phyloP scores from a whole-genome alignment of 2,113 vertebrate genomes.

The Pterocles orientalis region DNA sequence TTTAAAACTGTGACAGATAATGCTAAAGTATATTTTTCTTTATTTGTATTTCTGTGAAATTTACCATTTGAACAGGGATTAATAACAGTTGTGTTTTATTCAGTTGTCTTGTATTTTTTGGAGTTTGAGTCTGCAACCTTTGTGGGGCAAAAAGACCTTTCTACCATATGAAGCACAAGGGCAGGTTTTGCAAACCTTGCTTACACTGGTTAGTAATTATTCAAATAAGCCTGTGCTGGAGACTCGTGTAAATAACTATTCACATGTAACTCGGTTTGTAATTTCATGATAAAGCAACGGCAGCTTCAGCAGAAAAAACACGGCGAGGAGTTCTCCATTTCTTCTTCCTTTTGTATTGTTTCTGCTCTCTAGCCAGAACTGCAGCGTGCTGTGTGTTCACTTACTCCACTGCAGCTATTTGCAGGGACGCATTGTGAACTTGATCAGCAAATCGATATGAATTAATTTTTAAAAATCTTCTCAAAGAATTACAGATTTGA shows the following conservation, averaged over 20 bases:
- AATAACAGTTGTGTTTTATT: background rate
- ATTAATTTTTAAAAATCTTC: background rate
- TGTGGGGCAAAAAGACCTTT: background rate
- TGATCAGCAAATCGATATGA: background rate
- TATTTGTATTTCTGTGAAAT: background rate
- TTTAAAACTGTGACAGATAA: background rate
- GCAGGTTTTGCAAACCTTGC: background rate
- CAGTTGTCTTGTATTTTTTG: background rate
- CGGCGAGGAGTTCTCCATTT: constrained; percentile 23
- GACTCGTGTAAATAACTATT: background rate
- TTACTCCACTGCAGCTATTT: background rate
- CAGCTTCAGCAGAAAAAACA: background rate
- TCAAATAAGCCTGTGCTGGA: constrained; percentile 25
- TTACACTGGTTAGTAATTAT: constrained; percentile 21
- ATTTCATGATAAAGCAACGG: constrained; percentile 4
- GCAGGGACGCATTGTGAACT: background rate
- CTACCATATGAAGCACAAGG: background rate
- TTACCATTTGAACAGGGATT: background rate
- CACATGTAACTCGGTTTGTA: background rate
- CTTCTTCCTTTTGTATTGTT: background rate
- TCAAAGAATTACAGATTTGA: background rate
- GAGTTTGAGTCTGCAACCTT: background rate
- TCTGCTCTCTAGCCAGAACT: background rate
- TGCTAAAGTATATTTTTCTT: background rate
- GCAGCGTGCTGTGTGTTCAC: background rate